Percentiles rank a stretch among this genome's conserved stretches.
Conservation (phyloP, 2,113 vertebrate genomes). For the Sylvietta virens region DNA sequence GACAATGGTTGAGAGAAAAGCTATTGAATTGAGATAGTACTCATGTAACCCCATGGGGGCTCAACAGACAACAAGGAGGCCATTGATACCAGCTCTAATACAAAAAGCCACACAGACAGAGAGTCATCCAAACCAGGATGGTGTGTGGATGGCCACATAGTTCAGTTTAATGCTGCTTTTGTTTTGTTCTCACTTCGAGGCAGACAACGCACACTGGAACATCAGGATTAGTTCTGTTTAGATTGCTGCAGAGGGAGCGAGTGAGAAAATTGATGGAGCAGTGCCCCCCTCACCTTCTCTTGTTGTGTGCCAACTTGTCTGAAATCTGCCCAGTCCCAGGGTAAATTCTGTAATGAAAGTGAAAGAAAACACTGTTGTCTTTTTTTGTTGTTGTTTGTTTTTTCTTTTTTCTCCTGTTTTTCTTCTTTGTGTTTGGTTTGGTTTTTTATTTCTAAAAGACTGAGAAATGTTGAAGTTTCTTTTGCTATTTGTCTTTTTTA, state of each 20-base stretch:
- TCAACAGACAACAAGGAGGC: slow-evolving; percentile 74
- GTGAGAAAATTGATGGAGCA: not conserved
- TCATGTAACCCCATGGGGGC: slow-evolving; percentile 74
- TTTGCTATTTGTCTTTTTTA: not conserved
- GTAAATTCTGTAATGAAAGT: not conserved
- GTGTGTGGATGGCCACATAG: slow-evolving; percentile 69
- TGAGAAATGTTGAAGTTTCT: not conserved
- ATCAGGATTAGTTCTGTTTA: slow-evolving; percentile 69
- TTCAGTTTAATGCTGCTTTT: slow-evolving; percentile 73
- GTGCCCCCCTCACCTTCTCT: not conserved
- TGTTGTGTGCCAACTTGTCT: not conserved
- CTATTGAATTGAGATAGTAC: slow-evolving; percentile 76
- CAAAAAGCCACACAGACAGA: slow-evolving; percentile 66
- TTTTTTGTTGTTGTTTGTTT: not conserved
- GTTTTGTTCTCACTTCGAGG: slow-evolving; percentile 69
- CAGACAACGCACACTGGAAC: slow-evolving; percentile 59
- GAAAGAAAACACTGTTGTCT: not conserved
- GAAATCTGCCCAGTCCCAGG: not conserved
- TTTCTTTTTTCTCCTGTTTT: too few relatives aligned
- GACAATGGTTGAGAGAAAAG: slow-evolving; percentile 73
- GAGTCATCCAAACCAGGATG: slow-evolving; percentile 68
- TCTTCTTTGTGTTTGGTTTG: not conserved
- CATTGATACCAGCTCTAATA: slow-evolving; percentile 71
- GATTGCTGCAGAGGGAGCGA: slow-evolving; percentile 39
- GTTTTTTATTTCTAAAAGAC: not conserved